Evolutionary conservation across 92 coral and sea anemone species (phyloP), one percentile per base, ranked within the genome.

Genomic region (Metridium senile): DNA sequence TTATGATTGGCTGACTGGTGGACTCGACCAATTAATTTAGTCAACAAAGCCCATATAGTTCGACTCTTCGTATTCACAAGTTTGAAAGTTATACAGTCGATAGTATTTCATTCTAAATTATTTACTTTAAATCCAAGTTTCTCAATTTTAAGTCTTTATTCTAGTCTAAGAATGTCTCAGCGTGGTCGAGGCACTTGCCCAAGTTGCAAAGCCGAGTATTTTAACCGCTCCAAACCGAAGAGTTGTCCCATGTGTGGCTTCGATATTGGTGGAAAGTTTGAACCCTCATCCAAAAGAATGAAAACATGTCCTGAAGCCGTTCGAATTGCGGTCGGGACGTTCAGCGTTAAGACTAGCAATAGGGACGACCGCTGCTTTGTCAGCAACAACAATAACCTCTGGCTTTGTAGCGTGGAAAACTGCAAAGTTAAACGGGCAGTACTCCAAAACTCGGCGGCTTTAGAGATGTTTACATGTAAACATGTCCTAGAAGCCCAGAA

Each of bases 131-230:
- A n/a, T n/a, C n/a, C n/a, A n/a, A n/a, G n/a, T n/a, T 39, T 39
- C 6, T 39, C 13, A 39, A 39, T 39, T 39, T 4, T 39, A 6
- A 39, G 6, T 4, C 49, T 39, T 39, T 39, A 39, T 39, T 62
- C 23, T 22, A 25, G 31, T 2, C 23, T 62, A 11, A 13, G 33
- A 68, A 68, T 68, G 73, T 31, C 52, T 26, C 73, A 68, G 59
- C 84, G 78, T 32, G 84, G 84, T 20, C 69, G 53, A 26, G 84
- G 84, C 8, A 26, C 29, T 32, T 79, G 85, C 51, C 85, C 80
- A 16, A 43, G 57, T 28, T 80, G 85, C 28, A 62, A 80, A 11
- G 85, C 70, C 6, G 72, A 58, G 47, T 80, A 58, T 30, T 71
- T 26, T 35, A 80, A 80, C 51, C 78, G 85, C 11, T 80, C 63